These are phyloP conservation scores for Rhombomys opimus DNA, from an alignment of 2,113 vertebrate genomes.

Conservation along the genomic window DNA sequence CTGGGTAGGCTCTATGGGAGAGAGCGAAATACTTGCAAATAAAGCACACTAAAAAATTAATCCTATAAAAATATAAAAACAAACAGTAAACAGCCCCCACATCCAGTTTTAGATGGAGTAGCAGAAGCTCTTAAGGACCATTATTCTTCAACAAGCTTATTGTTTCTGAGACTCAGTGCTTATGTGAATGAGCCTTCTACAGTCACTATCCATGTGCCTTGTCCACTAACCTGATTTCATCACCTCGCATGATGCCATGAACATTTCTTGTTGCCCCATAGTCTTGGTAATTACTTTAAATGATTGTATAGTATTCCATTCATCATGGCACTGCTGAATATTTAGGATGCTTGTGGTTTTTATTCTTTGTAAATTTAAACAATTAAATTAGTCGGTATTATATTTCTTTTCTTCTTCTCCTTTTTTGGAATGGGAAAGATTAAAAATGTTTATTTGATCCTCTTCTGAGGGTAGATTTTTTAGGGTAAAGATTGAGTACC, in stretches of 20 bases:
- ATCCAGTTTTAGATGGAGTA: neutral
- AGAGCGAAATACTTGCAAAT: neutral
- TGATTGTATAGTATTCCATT: slow-evolving; percentile 1
- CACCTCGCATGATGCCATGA: neutral
- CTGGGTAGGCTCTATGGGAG: neutral
- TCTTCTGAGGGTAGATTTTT: slow-evolving; percentile 15
- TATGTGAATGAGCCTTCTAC: accelerated
- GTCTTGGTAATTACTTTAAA: slow-evolving; percentile 62
- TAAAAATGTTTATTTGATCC: neutral
- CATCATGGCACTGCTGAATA: slow-evolving; percentile 17
- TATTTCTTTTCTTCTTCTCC: slow-evolving; percentile 16
- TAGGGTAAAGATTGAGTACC: neutral
- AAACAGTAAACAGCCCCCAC: neutral
- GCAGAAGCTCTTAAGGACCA: neutral
- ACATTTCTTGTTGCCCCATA: slow-evolving; percentile 33
- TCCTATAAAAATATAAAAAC: neutral
- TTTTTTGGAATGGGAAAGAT: neutral
- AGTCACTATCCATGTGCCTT: accelerated
- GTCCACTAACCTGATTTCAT: slow-evolving; percentile 9
- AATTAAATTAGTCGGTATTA: neutral
- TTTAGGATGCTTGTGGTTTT: neutral
- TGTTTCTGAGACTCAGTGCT: neutral
- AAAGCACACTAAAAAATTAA: neutral
- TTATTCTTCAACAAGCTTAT: neutral
- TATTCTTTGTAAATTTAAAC: slow-evolving; percentile 25